Conservation (phyloP, 2,797 vertebrate genomes). For the Myotis planiceps region DNA sequence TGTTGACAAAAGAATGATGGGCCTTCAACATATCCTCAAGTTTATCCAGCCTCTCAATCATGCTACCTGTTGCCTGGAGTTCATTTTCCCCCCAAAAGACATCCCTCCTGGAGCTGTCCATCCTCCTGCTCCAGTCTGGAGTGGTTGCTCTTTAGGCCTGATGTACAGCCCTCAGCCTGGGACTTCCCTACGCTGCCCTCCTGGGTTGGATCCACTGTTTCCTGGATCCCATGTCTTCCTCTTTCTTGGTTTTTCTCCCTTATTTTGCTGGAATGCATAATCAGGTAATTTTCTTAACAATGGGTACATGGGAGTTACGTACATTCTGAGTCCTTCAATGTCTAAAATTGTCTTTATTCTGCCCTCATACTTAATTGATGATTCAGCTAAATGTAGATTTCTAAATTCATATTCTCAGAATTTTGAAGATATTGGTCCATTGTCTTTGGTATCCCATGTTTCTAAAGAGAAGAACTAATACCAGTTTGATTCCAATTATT, state of each 20-base stretch:
- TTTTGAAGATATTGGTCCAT: background rate
- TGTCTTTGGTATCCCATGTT: background rate
- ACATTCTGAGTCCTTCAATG: constrained; percentile 40
- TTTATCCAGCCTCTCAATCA: constrained; percentile 61
- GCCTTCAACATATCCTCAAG: constrained; percentile 48
- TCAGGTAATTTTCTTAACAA: constrained; percentile 60
- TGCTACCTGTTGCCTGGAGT: constrained; percentile 53
- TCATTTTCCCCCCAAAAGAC: constrained; percentile 7
- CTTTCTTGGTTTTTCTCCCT: constrained; percentile 63
- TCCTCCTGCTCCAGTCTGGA: constrained; percentile 28
- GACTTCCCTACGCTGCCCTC: constrained; percentile 54
- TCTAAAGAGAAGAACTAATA: background rate
- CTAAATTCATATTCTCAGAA: constrained; percentile 41
- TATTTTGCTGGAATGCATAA: constrained; percentile 59
- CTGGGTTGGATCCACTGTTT: constrained; percentile 58
- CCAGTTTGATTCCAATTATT: constrained; percentile 10
- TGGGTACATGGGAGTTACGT: background rate
- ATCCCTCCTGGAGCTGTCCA: constrained; percentile 19
- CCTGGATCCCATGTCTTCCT: constrained; percentile 61
- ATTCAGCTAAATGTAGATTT: constrained; percentile 42
- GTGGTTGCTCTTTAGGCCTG: constrained; percentile 53
- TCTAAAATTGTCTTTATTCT: constrained; percentile 64
- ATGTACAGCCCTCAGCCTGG: constrained; percentile 46
- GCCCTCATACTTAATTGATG: constrained; percentile 8
- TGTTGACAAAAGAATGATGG: constrained; percentile 65